Evolutionary conservation across 2,888 invertebrate species (phyloP), one percentile per base, ranked within the genome.

Genomic region (Cotesia congregata): DNA sequence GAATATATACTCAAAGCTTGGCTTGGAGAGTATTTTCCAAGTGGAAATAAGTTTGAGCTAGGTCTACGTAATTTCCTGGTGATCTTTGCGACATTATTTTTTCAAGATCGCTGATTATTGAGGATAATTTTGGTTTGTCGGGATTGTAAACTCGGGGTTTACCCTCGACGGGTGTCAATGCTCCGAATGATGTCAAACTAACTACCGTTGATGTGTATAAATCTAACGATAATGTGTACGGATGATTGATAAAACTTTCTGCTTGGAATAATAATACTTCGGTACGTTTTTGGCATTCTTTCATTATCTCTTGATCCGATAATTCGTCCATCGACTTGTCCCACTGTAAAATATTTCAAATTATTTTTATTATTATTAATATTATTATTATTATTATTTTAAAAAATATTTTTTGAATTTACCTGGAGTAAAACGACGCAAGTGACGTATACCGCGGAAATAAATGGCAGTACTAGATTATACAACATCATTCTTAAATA

Each of bases 161-260:
- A 41, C 79, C 82, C 1, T 77, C 69, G 6, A 82, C 38, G 9
- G 83, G 20, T 7, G 71, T 78, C 68, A 87, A 75, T 61, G 85
- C 83, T 73, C 82, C 85, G 78, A 83, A 82, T 12, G 82, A 77
- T 67, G 79, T 67, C 50, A 89, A 84, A 77, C 85, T 87, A 65
- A 81, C 78, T 74, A 88, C 79, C 17, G 87, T 85, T 4, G 88
- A 82, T 74, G 82, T 80, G 80, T 86, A 86, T n/a, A 90, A 84
- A 80, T 96, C 95, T 80, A 96, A 90, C 62, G 94, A 94, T 77
- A 96, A 91, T 81, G 93, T 93, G 89, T 95, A 95, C 0, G 95
- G 95, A 90, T 95, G 95, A 41, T 81, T 83, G 9, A 91, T 90
- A 73, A 88, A 85, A 62, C 87, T 86, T 12, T 84, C 83, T 74